Conservation (phyloP, 1,140 invertebrate species). For the Drosophila nasuta region DNA sequence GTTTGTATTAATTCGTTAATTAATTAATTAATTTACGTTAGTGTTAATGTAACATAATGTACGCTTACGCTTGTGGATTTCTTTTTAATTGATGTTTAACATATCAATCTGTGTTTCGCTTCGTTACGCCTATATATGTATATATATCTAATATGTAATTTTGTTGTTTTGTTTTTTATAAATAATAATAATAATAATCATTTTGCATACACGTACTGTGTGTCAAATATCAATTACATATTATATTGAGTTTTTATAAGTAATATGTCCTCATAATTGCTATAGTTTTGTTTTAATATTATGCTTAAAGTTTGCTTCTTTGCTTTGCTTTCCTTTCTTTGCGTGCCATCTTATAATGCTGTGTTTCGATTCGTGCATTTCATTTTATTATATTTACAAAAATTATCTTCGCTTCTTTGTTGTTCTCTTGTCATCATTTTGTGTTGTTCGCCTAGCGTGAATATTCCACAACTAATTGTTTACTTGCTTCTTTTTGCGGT, state of each 20-base stretch:
- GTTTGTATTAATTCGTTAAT: constrained; percentile 9
- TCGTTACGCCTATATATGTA: constrained; percentile 24
- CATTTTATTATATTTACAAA: constrained; percentile 52
- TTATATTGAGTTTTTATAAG: constrained; percentile 62
- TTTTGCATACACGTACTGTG: constrained; percentile 52
- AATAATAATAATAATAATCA: constrained; percentile 59
- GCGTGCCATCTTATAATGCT: constrained; percentile 27
- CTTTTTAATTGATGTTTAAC: constrained; percentile 63
- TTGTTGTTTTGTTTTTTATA: constrained; percentile 22
- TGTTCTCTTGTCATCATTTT: neutral
- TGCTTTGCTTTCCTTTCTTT: constrained; percentile 19
- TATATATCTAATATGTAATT: constrained; percentile 52
- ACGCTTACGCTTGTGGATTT: constrained; percentile 59
- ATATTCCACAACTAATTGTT: constrained; percentile 34
- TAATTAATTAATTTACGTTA: constrained; percentile 49
- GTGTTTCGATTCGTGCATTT: constrained; percentile 27
- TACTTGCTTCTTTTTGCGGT: neutral
- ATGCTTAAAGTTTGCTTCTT: constrained; percentile 57
- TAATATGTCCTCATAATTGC: constrained; percentile 76
- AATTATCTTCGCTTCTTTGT: constrained; percentile 14
- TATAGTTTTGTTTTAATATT: constrained; percentile 73
- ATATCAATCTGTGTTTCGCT: constrained; percentile 57
- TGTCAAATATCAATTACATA: constrained; percentile 63
- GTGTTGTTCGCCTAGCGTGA: constrained; percentile 11
- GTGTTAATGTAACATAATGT: constrained; percentile 72